Evolutionary conservation across 2,113 vertebrate species (phyloP).

Genomic region (Aphyosemion australe): DNA sequence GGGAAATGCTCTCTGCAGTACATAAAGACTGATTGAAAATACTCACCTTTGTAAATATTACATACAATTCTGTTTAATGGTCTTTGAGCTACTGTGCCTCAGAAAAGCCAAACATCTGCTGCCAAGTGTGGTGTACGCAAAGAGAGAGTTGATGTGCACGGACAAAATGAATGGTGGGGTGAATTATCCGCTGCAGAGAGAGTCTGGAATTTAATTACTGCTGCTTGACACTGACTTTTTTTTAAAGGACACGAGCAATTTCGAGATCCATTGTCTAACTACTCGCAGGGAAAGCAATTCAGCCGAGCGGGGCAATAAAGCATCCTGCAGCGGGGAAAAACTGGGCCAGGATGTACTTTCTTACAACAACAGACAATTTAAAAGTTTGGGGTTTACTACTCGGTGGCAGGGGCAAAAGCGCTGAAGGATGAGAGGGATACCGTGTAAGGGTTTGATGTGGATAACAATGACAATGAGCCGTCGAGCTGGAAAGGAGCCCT

Average conservation of each 20-base stretch:
- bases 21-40: slow-evolving; percentile 57
- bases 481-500: slow-evolving; percentile 58
- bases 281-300: slow-evolving; percentile 41
- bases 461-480: slow-evolving; percentile 70
- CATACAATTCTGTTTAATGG: slow-evolving; percentile 41
- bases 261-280: slow-evolving; percentile 57
- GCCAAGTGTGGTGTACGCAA: slow-evolving; percentile 38
- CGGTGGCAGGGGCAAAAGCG: slow-evolving; percentile 25
- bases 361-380: slow-evolving; percentile 63
- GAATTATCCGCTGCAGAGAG: slow-evolving; percentile 43
- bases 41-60: slow-evolving; percentile 55
- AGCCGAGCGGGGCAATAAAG: slow-evolving; percentile 42
- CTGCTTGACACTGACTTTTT: slow-evolving; percentile 49
- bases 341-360: slow-evolving; percentile 61
- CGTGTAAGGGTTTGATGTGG: slow-evolving; percentile 58
- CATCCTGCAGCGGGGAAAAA: slow-evolving; percentile 46
- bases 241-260: slow-evolving; percentile 43
- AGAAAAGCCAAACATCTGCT: slow-evolving; percentile 45
- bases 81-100: slow-evolving; percentile 45
- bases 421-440: slow-evolving; percentile 23
- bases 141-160: slow-evolving; percentile 26
- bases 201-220: slow-evolving; percentile 64
- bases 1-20: slow-evolving; percentile 23
- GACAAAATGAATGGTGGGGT: slow-evolving; percentile 43
- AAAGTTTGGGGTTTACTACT: slow-evolving; percentile 59